Percentiles rank a stretch among this genome's conserved stretches.
Evolutionary conservation across 2,113 vertebrate species (phyloP).

Genomic region (Pterocles gutturalis): DNA sequence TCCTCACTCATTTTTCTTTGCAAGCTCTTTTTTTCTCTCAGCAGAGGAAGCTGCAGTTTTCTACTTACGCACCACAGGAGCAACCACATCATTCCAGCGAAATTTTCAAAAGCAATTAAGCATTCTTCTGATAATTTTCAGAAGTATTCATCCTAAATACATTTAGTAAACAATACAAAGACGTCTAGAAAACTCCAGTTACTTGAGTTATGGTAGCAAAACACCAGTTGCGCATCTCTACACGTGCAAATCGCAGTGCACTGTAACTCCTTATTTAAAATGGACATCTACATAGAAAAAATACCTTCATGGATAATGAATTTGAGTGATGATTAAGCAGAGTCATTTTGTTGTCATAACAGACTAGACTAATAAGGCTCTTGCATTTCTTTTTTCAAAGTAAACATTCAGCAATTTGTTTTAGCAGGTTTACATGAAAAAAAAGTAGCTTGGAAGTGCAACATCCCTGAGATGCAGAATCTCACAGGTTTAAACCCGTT

Average conservation of each 20-base stretch:
- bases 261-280: background rate
- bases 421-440: background rate
- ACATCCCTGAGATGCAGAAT: background rate
- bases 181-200: background rate
- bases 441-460: background rate
- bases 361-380: background rate
- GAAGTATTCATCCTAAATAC: background rate
- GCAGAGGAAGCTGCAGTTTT: background rate
- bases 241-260: fast-evolving
- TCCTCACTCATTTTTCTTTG: background rate
- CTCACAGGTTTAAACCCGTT: background rate
- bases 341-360: background rate
- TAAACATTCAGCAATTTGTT: background rate
- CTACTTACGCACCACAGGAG: background rate
- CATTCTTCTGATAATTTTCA: background rate
- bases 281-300: background rate
- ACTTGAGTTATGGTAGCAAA: fast-evolving
- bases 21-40: background rate
- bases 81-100: background rate
- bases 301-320: background rate
- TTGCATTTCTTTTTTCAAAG: background rate
- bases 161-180: background rate
- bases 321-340: background rate
- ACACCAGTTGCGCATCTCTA: background rate
- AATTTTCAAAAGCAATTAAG: background rate